Base-by-base conservation (phyloP, 2,888 invertebrate genomes). In the Diaprepes abbreviatus region DNA sequence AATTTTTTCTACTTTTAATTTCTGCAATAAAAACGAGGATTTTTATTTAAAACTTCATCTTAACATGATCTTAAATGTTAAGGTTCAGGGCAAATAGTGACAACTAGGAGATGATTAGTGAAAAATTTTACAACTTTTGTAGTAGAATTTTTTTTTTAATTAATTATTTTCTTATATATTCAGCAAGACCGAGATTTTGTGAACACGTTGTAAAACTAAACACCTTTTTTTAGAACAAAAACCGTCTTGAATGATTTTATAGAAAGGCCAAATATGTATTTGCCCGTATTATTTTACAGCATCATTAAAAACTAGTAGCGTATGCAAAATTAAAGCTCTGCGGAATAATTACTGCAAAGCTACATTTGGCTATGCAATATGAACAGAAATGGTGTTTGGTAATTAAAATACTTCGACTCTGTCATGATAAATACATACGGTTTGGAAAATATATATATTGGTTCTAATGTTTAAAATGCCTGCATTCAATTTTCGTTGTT, bases 271-370 rank as follows among this genome's bases (percentile, higher is more conserved):
- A 35, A 21, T 38, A 17, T 64, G 14, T 54, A 54, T 64, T 33
- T 48, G 3, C 14, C 40, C n/a, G 31, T n/a, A 17, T 28, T 31
- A 54, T 64, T 64, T 64, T 54, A 48, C 31, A 54, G 19, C 43
- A 35, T 64, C 64, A 64, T 64, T 64, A 64, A 64, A 64, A 54
- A 38, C 52, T 31, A 16, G 54, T 19, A 54, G 31, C 28, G 64
- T 24, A 40, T 38, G 64, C 43, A 33, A 54, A 64, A 64, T 54
- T 64, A 38, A 24, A 19, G 54, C 59, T 31, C 38, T 17, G 52
- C 31, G 14, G 38, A 64, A 64, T 54, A 48, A 54, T 54, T 52
- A 64, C 38, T 43, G 43, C 33, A 31, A 43, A 52, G 16, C 54
- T 54, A 43, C 28, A 54, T 54, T 64, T 43, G 54, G 43, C 36